These are phyloP conservation scores for Lepus oiostolus DNA, from an alignment of 2,797 vertebrate genomes.

Conservation along the genomic window DNA sequence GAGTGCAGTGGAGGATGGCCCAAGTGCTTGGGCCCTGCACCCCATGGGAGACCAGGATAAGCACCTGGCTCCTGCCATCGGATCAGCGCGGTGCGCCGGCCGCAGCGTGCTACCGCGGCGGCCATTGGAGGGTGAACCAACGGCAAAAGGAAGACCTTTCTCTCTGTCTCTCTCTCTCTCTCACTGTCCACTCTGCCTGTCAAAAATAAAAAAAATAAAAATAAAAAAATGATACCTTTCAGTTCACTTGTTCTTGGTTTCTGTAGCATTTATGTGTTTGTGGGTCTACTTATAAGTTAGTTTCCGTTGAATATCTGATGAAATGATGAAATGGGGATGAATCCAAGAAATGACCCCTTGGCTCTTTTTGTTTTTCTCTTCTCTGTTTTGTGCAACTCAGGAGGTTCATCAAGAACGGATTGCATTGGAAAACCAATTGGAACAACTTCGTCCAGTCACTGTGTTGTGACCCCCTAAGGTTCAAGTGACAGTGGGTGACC, in stretches of 20 bases:
- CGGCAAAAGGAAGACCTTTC: too few species aligned
- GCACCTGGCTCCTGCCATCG: too few species aligned
- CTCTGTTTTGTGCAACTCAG: conserved; percentile 87
- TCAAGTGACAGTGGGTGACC: conserved; percentile 48
- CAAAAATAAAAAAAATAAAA: too few species aligned
- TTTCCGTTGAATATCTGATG: conserved; percentile 57
- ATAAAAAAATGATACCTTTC: neutral
- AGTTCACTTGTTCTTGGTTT: neutral
- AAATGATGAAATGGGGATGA: conserved; percentile 42
- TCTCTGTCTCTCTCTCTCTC: too few species aligned
- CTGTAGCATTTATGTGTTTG: neutral
- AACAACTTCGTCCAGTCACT: conserved; percentile 94
- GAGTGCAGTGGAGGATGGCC: too few species aligned
- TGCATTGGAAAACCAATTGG: conserved; percentile 96
- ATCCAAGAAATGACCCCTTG: conserved; percentile 69
- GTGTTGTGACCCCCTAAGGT: conserved; percentile 90
- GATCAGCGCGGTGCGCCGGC: too few species aligned
- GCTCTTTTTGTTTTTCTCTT: conserved; percentile 66
- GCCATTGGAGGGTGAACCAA: too few species aligned
- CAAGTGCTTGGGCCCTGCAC: too few species aligned
- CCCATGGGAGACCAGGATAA: too few species aligned
- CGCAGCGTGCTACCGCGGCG: too few species aligned
- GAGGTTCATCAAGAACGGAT: conserved; percentile 96
- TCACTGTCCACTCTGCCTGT: too few species aligned
- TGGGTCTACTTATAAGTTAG: neutral